Percentiles rank a stretch among this genome's conserved stretches.
phyloP scores from a whole-genome alignment of 2,888 invertebrate genomes.

The Cordilura impudica region DNA sequence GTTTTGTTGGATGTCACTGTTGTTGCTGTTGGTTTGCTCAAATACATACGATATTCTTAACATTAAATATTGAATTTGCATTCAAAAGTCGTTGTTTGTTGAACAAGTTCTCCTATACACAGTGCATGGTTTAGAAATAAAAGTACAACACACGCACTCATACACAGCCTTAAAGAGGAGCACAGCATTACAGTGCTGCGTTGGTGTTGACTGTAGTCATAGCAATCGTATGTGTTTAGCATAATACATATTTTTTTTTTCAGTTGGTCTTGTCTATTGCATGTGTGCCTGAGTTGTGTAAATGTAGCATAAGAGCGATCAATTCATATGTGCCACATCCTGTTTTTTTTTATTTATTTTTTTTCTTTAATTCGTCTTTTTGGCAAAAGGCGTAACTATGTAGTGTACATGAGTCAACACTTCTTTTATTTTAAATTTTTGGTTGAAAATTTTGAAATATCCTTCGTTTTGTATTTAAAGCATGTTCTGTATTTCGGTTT shows the following conservation, averaged over 20 bases:
- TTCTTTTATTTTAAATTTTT: constrained; percentile 7
- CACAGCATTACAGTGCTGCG: constrained; percentile 2
- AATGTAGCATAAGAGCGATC: constrained; percentile 1
- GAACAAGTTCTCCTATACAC: constrained; percentile 5
- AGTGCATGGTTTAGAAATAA: neutral
- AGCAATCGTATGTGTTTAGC: constrained; percentile 28
- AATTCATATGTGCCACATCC: constrained; percentile 49
- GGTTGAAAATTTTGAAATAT: neutral
- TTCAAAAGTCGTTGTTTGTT: constrained; percentile 46
- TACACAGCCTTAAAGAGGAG: neutral
- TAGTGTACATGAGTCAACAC: constrained; percentile 21
- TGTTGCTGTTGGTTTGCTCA: constrained; percentile 6
- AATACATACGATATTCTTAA: constrained; percentile 14
- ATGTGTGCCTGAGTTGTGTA: constrained; percentile 13
- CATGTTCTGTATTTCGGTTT: too few relatives aligned
- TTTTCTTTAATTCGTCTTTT: neutral
- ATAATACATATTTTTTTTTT: too few relatives aligned
- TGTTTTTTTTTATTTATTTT: neutral
- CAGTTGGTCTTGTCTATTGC: constrained; percentile 25
- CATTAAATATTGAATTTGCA: constrained; percentile 44
- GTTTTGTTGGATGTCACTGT: neutral
- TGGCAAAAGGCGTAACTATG: constrained; percentile 28
- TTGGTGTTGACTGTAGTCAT: neutral
- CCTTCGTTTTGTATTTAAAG: too few relatives aligned
- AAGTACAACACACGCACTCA: neutral